Base-by-base conservation (phyloP, 2,797 vertebrate genomes). In the Melopsittacus undulatus region DNA sequence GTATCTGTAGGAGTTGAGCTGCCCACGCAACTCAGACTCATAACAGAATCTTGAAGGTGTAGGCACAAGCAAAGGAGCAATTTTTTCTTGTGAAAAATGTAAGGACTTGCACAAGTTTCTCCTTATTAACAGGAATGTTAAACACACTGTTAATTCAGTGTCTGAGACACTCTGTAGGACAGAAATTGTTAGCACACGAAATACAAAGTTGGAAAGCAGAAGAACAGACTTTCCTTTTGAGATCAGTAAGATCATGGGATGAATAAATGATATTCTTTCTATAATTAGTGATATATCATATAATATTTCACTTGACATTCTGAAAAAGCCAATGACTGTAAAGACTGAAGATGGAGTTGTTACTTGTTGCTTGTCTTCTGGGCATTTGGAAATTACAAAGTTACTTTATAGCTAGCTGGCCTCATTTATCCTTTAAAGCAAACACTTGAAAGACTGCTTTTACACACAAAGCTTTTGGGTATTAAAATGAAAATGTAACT, bases 11-110 rank as follows among this genome's bases (percentile, higher is more conserved):
- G 83, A 92, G 87, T 9, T 76, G 45, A 61, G 69, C 74, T 92
- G 70, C 90, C 91, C 88, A 92, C 91, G 84, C 74, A 87, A 81
- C 27, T 62, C 10, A 93, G 62, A 59, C 74, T 91, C 59, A 26
- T 64, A 92, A 81, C 62, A 83, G 57, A 83, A 89, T 63, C 57
- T 46, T 74, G 67, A 84, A 79, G 36, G 26, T 69, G 76, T 66
- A 78, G 57, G 87, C 83, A 94, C 48, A 94, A 88, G 74, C 12
- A 83, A 87, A 93, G 57, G 18, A 93, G 19, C 19, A 81, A 6
- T 38, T 51, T 87, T 67, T 75, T 64, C 89, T 80, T 48, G 19
- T 59, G 56, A 68, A 75, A 83, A 89, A 87, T 61, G 2, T 19
- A 63, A 77, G 40, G 27, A 89, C 9, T 42, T 66, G 9, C 30